Evolutionary conservation across 2,113 vertebrate genomes (phyloP).

Genomic region (Zootoca vivipara): DNA sequence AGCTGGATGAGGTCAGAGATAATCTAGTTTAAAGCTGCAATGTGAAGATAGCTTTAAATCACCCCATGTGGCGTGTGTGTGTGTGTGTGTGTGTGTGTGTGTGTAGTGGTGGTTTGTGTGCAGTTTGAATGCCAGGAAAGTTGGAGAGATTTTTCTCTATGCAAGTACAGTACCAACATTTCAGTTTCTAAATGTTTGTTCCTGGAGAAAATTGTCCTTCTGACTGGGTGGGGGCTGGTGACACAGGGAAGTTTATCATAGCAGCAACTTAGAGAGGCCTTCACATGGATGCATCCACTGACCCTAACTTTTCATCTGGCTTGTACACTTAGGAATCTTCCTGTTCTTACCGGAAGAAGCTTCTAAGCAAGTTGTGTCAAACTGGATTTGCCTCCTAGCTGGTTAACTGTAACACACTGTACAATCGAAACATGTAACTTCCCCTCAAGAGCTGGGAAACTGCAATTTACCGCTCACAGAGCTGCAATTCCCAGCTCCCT

Average conservation of each 20-base stretch:
- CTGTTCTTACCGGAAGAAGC: not conserved
- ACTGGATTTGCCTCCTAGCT: not conserved
- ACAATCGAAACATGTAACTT: too few species aligned
- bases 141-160: not conserved
- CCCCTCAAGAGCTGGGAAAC: too few species aligned
- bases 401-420: too few species aligned
- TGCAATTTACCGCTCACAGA: too few species aligned
- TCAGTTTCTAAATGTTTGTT: not conserved
- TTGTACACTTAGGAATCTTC: not conserved
- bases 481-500: too few species aligned
- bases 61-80: not conserved
- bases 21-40: constrained; percentile 1
- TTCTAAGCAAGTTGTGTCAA: not conserved
- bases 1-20: constrained; percentile 2
- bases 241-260: not conserved
- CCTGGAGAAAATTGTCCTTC: not conserved
- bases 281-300: not conserved
- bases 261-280: not conserved
- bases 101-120: not conserved
- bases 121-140: not conserved
- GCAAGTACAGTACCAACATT: not conserved
- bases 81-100: too few species aligned
- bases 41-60: constrained; percentile 5
- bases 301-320: not conserved
- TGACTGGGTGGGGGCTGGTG: too few species aligned